Percentiles rank a stretch among this genome's conserved stretches.
Evolutionary conservation across 2,797 vertebrate species (phyloP).

Genomic region (Mus spretus): DNA sequence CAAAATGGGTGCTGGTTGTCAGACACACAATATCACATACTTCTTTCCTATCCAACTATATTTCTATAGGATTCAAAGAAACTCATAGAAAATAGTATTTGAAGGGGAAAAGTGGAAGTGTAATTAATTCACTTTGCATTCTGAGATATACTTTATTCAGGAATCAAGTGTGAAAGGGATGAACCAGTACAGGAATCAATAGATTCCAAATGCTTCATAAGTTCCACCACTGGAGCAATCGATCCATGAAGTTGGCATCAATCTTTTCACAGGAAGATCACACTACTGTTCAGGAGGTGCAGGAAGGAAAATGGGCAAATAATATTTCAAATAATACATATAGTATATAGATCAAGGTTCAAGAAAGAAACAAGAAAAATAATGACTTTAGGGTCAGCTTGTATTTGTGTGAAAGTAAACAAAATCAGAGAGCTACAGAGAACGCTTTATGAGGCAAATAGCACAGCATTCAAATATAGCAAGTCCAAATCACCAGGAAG

Average conservation of each 20-base stretch:
- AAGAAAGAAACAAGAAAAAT: slow-evolving; percentile 3
- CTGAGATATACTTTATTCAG: neutral
- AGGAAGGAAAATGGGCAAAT: neutral
- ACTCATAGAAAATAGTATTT: neutral
- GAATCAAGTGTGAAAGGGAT: neutral
- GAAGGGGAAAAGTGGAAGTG: neutral
- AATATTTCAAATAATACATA: neutral
- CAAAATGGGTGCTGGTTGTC: slow-evolving; percentile 44
- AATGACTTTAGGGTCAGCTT: neutral
- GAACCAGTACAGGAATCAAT: neutral
- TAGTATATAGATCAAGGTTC: neutral
- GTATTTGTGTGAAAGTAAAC: slow-evolving; percentile 8
- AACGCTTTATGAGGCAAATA: neutral
- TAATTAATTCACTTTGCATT: neutral
- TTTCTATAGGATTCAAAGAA: slow-evolving; percentile 39
- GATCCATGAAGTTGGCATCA: neutral
- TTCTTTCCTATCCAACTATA: slow-evolving; percentile 21
- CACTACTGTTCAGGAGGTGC: neutral
- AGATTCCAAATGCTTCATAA: neutral
- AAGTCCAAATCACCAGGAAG: slow-evolving; percentile 11
- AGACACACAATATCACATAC: slow-evolving; percentile 10
- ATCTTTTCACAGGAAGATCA: neutral
- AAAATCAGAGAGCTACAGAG: neutral
- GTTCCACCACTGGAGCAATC: neutral
- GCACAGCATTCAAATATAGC: slow-evolving; percentile 34